Conservation (phyloP, 1,140 invertebrate species). For the Penaeus vannamei region DNA sequence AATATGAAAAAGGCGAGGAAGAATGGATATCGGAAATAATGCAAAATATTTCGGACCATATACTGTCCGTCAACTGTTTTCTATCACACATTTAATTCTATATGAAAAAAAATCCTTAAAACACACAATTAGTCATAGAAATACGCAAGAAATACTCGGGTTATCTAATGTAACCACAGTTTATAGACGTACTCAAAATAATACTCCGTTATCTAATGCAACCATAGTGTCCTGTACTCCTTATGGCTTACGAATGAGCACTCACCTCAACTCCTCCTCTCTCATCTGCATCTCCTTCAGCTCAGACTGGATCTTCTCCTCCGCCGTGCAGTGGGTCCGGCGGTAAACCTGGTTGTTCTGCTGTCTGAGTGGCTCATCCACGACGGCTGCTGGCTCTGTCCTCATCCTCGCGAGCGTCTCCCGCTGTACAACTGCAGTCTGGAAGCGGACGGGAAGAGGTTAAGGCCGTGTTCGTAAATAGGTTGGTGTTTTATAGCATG, state of each 20-base stretch:
- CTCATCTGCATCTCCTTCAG: slow-evolving; percentile 81
- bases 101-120: too few species aligned
- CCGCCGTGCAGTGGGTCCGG: slow-evolving; percentile 72
- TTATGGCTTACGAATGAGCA: too few species aligned
- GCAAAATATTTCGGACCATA: too few species aligned
- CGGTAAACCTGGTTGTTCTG: slow-evolving; percentile 43
- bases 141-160: neutral
- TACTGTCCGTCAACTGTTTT: too few species aligned
- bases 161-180: too few species aligned
- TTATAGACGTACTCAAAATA: neutral
- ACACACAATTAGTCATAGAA: too few species aligned
- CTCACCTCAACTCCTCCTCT: slow-evolving; percentile 81
- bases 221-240: neutral
- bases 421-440: slow-evolving; percentile 46
- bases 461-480: neutral
- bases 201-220: neutral
- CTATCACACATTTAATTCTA: too few species aligned
- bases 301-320: slow-evolving; percentile 85
- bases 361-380: neutral
- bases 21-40: too few species aligned
- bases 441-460: neutral
- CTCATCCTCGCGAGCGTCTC: slow-evolving; percentile 49
- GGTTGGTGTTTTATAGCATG: neutral
- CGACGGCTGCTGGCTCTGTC: neutral
- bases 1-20: too few species aligned